Evolutionary conservation across 2,797 vertebrate species (phyloP).

Genomic region (Nannoperca australis): DNA sequence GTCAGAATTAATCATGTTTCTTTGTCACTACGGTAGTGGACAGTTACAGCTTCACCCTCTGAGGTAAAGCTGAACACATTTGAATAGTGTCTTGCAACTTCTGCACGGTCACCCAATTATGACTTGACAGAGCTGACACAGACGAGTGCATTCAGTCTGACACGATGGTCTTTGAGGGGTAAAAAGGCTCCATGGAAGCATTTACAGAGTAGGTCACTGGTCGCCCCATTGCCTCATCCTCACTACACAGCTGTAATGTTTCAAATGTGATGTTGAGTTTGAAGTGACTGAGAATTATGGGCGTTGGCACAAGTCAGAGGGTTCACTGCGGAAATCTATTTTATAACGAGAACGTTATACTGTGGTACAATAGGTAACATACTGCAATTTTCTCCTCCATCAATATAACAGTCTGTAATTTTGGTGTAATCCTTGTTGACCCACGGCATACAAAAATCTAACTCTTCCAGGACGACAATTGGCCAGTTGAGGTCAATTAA

Average conservation of each 20-base stretch:
- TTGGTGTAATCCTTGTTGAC: conserved; percentile 52
- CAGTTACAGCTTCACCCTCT: conserved; percentile 42
- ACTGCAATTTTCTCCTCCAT: conserved; percentile 42
- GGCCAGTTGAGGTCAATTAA: conserved; percentile 56
- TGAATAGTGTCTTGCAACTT: conserved; percentile 37
- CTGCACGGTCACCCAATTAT: conserved; percentile 32
- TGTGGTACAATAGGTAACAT: conserved; percentile 32
- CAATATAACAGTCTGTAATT: conserved; percentile 29
- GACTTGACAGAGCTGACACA: conserved; percentile 50
- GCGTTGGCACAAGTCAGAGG: conserved; percentile 47
- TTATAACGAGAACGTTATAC: conserved; percentile 20
- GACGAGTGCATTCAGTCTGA: conserved; percentile 50
- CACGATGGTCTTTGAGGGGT: conserved; percentile 56
- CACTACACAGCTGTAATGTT: conserved; percentile 39
- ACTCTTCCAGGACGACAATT: conserved; percentile 35
- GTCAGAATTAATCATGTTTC: conserved; percentile 46
- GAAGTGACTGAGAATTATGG: conserved; percentile 54
- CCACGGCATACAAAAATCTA: conserved; percentile 27
- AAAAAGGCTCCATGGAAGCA: conserved; percentile 55
- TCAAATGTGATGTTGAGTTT: conserved; percentile 45
- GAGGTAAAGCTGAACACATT: conserved; percentile 51
- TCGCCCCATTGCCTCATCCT: conserved; percentile 65
- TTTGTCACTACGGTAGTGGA: conserved; percentile 25
- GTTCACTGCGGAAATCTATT: conserved; percentile 47
- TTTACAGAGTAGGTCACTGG: conserved; percentile 52